Conservation (phyloP, 2,888 invertebrate species). For the Tuta absoluta region DNA sequence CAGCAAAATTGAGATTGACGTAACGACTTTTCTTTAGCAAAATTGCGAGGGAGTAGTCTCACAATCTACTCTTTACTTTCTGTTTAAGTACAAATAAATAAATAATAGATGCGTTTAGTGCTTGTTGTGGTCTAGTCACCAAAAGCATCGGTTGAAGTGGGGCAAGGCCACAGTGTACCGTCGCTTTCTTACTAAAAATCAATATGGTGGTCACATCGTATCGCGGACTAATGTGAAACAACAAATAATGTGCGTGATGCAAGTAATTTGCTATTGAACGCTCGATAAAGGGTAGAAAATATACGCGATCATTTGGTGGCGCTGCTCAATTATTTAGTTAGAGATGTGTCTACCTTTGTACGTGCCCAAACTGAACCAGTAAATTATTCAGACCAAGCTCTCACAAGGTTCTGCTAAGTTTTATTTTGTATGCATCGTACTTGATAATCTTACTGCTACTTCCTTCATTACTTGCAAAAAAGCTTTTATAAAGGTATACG, state of each 20-base stretch:
- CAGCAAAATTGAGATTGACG: no score
- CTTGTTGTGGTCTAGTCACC: conserved; percentile 10
- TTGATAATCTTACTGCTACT: neutral
- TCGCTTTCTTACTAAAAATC: conserved; percentile 69
- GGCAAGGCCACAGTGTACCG: conserved; percentile 66
- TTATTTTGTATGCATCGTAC: neutral
- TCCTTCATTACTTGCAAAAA: neutral
- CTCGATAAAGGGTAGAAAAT: conserved; percentile 33
- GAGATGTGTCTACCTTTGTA: neutral
- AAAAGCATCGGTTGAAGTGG: conserved; percentile 51
- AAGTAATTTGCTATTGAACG: conserved; percentile 36
- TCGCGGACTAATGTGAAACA: neutral
- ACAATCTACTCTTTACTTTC: no score
- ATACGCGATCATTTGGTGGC: neutral
- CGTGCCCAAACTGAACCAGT: neutral
- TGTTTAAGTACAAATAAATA: neutral
- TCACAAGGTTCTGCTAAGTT: conserved; percentile 2
- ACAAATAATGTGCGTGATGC: conserved; percentile 13
- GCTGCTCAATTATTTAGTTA: neutral
- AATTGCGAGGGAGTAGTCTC: no score
- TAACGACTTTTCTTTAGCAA: no score
- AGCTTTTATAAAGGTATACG: neutral
- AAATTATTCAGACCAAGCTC: neutral
- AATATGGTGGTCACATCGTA: conserved; percentile 51
- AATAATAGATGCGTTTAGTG: neutral